A percentile compares a stretch with the other conserved stretches of the same genome.
phyloP scores from a whole-genome alignment of 1,140 invertebrate species.

The Bursaphelenchus mucronatus region DNA sequence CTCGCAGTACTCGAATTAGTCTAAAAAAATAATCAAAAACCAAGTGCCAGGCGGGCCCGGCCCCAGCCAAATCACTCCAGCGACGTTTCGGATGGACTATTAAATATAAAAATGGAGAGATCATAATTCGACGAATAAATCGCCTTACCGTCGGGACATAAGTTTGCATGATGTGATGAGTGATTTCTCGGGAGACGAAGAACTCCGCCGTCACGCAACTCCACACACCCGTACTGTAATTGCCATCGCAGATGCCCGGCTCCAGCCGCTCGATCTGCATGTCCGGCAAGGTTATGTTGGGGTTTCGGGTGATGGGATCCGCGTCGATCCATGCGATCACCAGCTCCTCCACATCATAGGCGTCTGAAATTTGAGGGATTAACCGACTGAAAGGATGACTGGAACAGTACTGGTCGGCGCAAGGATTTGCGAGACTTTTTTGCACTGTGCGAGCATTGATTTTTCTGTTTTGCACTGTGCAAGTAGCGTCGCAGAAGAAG shows the following conservation, averaged over 20 bases:
- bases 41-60: too few species aligned
- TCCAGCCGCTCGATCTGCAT: slow-evolving; percentile 54
- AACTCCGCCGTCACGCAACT: slow-evolving; percentile 71
- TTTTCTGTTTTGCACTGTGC: too few species aligned
- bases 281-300: slow-evolving; percentile 48
- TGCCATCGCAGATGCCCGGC: slow-evolving; percentile 56
- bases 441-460: too few species aligned
- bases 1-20: too few species aligned
- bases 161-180: slow-evolving; percentile 75
- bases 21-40: too few species aligned
- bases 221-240: slow-evolving; percentile 64
- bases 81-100: too few species aligned
- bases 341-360: slow-evolving; percentile 56
- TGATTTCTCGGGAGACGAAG: slow-evolving; percentile 78
- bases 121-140: not conserved
- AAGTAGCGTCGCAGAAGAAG: too few species aligned
- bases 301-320: slow-evolving; percentile 48
- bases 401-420: too few species aligned
- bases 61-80: too few species aligned
- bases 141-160: slow-evolving; percentile 72
- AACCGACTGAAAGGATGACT: too few species aligned
- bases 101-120: slow-evolving; percentile 13
- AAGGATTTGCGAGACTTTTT: too few species aligned
- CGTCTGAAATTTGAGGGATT: slow-evolving; percentile 53
- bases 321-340: slow-evolving; percentile 41